Base-by-base conservation (phyloP, 2,113 vertebrate species). In the Festucalex cinctus region DNA sequence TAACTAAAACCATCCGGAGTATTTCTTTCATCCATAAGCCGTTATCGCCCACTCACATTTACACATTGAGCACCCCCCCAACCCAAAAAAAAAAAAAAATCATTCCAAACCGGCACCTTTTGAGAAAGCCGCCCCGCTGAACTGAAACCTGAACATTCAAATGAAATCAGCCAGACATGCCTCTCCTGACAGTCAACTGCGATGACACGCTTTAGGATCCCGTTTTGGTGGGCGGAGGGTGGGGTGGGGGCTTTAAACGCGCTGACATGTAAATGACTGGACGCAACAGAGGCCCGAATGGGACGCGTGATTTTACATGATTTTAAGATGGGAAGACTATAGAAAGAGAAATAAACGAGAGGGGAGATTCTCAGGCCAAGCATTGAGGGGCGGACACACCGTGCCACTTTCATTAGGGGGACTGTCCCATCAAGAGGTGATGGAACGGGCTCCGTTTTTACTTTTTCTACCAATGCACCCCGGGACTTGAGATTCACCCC, bases 341-440 rank as follows among this genome's bases (percentile, higher is more conserved):
- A 83, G 88, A 85, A 43, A 65, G 62, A 66, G 70, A 87, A 88
- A 88, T 84, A 88, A 86, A 77, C 62, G 46, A 76, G 73, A 81
- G 74, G 81, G 76, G 85, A 63, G 86, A 83, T 86, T 91, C 82
- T 90, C 71, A 91, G 83, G 89, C 62, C 84, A 84, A 90, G 82
- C 74, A 74, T 83, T 86, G 75, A 81, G 64, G 75, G 75, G 65
- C 49, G 86, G 92, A 93, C 92, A 93, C 91, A 92, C 88, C 63
- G 72, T 91, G 92, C 88, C 90, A 91, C 87, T 89, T 89, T 83
- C 88, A 92, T 92, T 93, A 91, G 71, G 63, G 74, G 76, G 81
- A 91, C 87, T 84, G 89, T 89, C 81, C 83, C 86, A 69, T 92
- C 88, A 91, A 83, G 85, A 75, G 75, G 37, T 77, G 68, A 77